Evolutionary conservation across 2,888 invertebrate species (phyloP), one percentile per base, ranked within the genome.

Genomic region (Trachelus troglodyta): DNA sequence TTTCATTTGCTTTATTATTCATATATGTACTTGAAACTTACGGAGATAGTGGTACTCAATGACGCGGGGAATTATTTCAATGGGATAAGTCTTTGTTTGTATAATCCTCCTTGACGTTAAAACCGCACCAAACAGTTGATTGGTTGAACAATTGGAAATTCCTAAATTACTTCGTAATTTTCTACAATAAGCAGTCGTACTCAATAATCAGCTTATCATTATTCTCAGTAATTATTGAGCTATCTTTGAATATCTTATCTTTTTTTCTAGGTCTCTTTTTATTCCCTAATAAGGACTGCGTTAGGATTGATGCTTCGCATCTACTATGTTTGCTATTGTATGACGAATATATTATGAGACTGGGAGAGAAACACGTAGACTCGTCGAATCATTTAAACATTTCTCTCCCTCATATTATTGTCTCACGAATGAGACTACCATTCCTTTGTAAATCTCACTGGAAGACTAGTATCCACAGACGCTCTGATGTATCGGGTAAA

Each of bases 201-300:
- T 23, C 23, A 40, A 75, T 75, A 31, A 35, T 37, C 78, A 33
- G 12, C 73, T 37, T 77, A 76, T 31, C 11, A 71, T 76, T 69
- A 31, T 78, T 33, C 15, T 75, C 37, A 76, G 69, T 56, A 77
- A 75, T 69, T 56, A 76, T 69, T 34, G 31, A 34, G 11, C 69
- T 76, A 56, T 73, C 75, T 77, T 75, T 78, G 31, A 73, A 74
- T 56, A 56, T 56, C 23, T 79, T 31, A 69, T 79, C 79, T 80
- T 35, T 78, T 78, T 81, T 90, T 91, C 76, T 85, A 93, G 94
- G 93, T 73, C 83, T 94, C 75, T 93, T 94, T 87, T 85, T 94
- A 76, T 94, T 93, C 89, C 92, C 93, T 75, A 92, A 93, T 73
- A 93, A 94, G 83, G 93, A 93, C 81, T 89, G 92, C 79, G 87